Base-by-base conservation (phyloP, 2,888 invertebrate genomes). In the Leuctra nigra region DNA sequence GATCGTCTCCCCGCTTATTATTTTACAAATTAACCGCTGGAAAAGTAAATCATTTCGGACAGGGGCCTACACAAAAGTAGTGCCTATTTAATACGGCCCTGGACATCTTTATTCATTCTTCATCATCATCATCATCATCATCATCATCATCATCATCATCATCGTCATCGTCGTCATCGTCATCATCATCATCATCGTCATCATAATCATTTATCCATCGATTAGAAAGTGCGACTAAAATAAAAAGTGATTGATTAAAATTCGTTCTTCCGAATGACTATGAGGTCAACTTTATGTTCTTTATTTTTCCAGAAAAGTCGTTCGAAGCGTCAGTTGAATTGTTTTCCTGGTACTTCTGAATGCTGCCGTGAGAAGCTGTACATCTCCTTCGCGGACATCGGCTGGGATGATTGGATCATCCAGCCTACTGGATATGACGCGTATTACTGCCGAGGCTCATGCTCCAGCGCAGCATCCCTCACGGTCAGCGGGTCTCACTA, bases 351-450 rank as follows among this genome's bases (percentile, higher is more conserved):
- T 2, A 73, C 83, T 61, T 84, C 81, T 33, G 89, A 88, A 65
- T 92, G 91, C 69, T 92, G 92, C 68, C 75, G 90, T 13, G 91
- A 91, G 68, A 84, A 85, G 36, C 76, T 92, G 1, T 87, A 86
- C 67, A 85, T 93, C 60, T 86, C 86, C 61, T 92, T 92, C 68
- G 82, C 82, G 59, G 88, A 90, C 39, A 83, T 92, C 55, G 91
- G 91, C 47, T 92, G 92, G 92, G 83, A 84, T 64, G 86, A 90
- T 69, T 92, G 91, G 91, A 90, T 92, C 59, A 80, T 92, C 61
- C 78, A 82, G 62, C 92, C 92, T 0, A 76, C 79, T 13, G 90
- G 89, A 1, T 92, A 91, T 70, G 84, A 91, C 66, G 91, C 92
- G 0, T 90, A 90, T 70, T 91, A 90, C 73, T 92, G 92, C 68